Evolutionary conservation across 2,113 vertebrate genomes (phyloP).

Genomic region (Nesoenas mayeri): DNA sequence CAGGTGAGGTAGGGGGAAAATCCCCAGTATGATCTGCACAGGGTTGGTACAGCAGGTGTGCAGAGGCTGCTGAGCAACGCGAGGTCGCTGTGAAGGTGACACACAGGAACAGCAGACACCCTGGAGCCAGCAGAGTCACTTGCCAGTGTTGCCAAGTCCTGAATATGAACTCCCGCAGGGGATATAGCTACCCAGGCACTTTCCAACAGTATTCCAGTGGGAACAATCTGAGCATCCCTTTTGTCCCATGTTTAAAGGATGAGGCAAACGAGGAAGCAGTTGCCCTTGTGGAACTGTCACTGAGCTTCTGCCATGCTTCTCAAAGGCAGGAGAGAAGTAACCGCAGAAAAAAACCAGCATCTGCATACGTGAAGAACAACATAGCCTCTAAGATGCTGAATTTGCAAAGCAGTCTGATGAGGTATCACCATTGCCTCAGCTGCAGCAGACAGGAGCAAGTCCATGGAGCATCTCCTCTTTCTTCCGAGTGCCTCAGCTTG

Average conservation of each 20-base stretch:
- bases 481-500: neutral
- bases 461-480: neutral
- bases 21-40: accelerated
- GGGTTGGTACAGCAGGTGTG: accelerated
- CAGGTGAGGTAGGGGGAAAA: neutral
- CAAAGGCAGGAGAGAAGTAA: neutral
- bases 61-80: neutral
- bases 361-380: neutral
- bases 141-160: neutral
- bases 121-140: neutral
- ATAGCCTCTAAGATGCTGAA: neutral
- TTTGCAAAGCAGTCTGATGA: neutral
- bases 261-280: neutral
- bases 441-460: neutral
- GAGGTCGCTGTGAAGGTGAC: neutral
- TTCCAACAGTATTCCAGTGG: neutral
- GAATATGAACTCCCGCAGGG: neutral
- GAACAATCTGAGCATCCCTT: neutral
- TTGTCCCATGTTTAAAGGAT: neutral
- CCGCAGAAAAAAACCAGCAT: neutral
- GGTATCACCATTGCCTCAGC: neutral
- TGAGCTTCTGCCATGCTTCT: neutral
- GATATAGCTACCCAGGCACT: neutral
- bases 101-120: neutral
- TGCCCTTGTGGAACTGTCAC: neutral